A percentile compares a stretch with the other conserved stretches of the same genome.
phyloP scores from a whole-genome alignment of 2,888 invertebrate genomes.

The Euzophera pinguis region DNA sequence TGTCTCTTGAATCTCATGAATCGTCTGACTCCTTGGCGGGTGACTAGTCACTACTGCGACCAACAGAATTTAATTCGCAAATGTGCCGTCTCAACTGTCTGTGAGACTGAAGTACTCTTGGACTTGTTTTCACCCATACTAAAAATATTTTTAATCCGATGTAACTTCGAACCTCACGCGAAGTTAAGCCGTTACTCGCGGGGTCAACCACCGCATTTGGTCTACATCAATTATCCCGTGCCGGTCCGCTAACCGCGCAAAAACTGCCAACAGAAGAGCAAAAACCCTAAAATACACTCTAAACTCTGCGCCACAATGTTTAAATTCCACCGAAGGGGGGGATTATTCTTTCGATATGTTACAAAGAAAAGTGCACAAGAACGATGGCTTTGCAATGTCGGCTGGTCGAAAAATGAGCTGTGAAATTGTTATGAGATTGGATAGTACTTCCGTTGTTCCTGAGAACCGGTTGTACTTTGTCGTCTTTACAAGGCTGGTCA shows the following conservation, averaged over 20 bases:
- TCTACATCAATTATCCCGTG: constrained; percentile 17
- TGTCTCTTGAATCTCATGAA: too few species aligned
- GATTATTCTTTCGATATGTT: not conserved
- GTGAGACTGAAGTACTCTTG: too few species aligned
- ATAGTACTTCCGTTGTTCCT: not conserved
- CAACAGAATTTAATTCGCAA: too few species aligned
- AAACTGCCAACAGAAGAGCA: constrained; percentile 1
- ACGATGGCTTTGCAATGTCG: not conserved
- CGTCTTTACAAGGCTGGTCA: not conserved
- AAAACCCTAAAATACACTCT: not conserved
- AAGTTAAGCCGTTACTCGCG: constrained; percentile 17
- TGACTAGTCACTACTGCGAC: too few species aligned
- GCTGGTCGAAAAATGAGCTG: not conserved
- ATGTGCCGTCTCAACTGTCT: too few species aligned
- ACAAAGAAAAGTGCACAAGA: not conserved
- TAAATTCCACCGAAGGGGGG: not conserved
- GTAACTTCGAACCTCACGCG: constrained; percentile 16
- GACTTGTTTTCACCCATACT: not conserved
- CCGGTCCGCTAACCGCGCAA: constrained; percentile 12
- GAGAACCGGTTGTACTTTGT: not conserved
- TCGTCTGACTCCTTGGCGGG: too few species aligned
- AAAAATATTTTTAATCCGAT: not conserved
- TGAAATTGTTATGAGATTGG: not conserved
- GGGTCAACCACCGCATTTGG: constrained; percentile 23
- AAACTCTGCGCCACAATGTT: not conserved